Base-by-base conservation (phyloP, 2,113 vertebrate species). In the Coptodon bakossiorum region DNA sequence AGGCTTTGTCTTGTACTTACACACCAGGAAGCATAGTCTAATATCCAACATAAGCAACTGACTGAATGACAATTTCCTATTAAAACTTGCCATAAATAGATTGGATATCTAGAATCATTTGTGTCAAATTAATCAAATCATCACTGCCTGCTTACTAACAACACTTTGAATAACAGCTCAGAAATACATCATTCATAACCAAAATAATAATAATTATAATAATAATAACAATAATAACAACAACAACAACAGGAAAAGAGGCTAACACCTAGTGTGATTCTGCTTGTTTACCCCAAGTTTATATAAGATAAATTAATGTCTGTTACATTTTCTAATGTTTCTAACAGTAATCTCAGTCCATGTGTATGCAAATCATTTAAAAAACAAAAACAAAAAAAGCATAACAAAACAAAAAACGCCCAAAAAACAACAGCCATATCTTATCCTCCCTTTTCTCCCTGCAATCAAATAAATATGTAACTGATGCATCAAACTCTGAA, bases 51-150 rank as follows among this genome's bases (percentile, higher is more conserved):
- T 36, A 78, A 53, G 76, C 92, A 81, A 81, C 36, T 48, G 50
- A 48, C 66, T 84, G 86, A 92, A 93, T 91, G 59, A 90, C 76
- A 91, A 92, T 88, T 36, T 90, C 79, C 38, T 84, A 89, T 93
- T 91, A 87, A 81, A 90, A 54, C 9, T 76, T 40, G 14, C 79
- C 84, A 88, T 38, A 93, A 91, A 92, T 85, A 93, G 86, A 92
- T 38, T 3, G 52, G 24, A 81, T 43, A 90, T 88, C 80, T 50
- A 9, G 50, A 89, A 89, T 89, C 45, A 90, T 82, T 92, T 81
- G 87, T 80, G 63, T 78, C 86, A 88, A 89, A 89, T 82, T 17
- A 61, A 92, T 90, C 86, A 82, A 61, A 84, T 85, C 66, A 81
- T 85, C 63, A n/a, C 6, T 11, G 27, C 8, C 78, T 56, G 76